Percentiles rank a stretch among this genome's conserved stretches.
Conservation (phyloP, 2,888 invertebrate genomes). For the Cryptus viduatorius region DNA sequence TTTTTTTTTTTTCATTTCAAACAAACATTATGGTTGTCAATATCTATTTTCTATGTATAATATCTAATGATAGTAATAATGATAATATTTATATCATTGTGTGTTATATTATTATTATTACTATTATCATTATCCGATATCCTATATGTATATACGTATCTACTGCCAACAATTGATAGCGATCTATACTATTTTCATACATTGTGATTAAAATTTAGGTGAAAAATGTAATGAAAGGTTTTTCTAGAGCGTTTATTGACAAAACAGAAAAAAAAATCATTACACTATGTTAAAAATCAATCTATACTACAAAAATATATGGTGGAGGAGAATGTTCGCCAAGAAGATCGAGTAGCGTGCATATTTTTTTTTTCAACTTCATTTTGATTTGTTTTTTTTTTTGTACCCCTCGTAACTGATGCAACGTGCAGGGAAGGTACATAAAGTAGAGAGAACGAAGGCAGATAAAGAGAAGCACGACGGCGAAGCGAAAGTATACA, state of each 20-base stretch:
- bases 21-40: no score
- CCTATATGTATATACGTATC: no score
- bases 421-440: background rate
- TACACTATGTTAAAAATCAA: background rate
- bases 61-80: no score
- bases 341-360: background rate
- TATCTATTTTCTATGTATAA: no score
- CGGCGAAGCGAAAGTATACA: background rate
- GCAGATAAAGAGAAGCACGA: constrained; percentile 1
- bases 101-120: no score
- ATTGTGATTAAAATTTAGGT: no score
- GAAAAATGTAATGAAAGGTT: no score
- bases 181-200: no score
- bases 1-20: no score
- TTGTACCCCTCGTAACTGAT: background rate
- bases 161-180: no score
- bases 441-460: background rate
- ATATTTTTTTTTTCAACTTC: background rate
- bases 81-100: no score
- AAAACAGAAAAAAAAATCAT: background rate
- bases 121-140: no score
- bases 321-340: background rate
- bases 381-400: constrained; percentile 12
- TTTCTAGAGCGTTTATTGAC: background rate
- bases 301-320: background rate